These are phyloP conservation scores for Physella acuta DNA, from an alignment of 1,140 invertebrate species.

Conservation along the genomic window DNA sequence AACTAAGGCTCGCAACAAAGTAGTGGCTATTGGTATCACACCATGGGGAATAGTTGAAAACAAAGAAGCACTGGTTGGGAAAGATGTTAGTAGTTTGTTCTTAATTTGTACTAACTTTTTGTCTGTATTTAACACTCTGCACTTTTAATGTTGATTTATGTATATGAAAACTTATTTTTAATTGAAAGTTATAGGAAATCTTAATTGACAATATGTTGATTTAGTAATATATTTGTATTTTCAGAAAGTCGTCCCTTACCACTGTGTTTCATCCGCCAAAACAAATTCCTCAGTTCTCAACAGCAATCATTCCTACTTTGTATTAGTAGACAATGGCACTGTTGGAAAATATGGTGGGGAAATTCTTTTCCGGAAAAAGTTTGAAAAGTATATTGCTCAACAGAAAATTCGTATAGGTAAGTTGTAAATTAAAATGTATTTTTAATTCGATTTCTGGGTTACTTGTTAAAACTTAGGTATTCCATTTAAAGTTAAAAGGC, in stretches of 20 bases:
- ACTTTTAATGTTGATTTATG: too few species aligned
- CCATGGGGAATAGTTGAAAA: slow-evolving; percentile 98
- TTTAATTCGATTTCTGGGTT: too few species aligned
- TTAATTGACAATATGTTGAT: too few species aligned
- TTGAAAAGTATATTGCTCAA: slow-evolving; percentile 79
- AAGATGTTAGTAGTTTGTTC: slow-evolving; percentile 52
- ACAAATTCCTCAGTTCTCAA: slow-evolving; percentile 86
- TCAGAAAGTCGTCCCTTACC: slow-evolving; percentile 65
- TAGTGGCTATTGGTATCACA: slow-evolving; percentile 93
- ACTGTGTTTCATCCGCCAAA: slow-evolving; percentile 60
- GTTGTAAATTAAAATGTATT: slow-evolving; percentile 11
- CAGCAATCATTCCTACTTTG: slow-evolving; percentile 94
- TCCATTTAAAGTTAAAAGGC: too few species aligned
- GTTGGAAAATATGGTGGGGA: slow-evolving; percentile 89
- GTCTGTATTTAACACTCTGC: too few species aligned
- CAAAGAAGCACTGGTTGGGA: slow-evolving; percentile 75
- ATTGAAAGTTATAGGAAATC: not conserved
- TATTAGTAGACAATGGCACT: slow-evolving; percentile 95
- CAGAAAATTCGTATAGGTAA: slow-evolving; percentile 58
- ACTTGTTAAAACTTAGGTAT: too few species aligned
- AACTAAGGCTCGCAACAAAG: slow-evolving; percentile 74
- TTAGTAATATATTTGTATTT: slow-evolving; percentile 32
- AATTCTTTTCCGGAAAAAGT: slow-evolving; percentile 81
- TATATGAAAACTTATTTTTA: not conserved
- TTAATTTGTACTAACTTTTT: too few species aligned